Evolutionary conservation across 2,888 invertebrate genomes (phyloP).

Genomic region (Macrophya annulata): DNA sequence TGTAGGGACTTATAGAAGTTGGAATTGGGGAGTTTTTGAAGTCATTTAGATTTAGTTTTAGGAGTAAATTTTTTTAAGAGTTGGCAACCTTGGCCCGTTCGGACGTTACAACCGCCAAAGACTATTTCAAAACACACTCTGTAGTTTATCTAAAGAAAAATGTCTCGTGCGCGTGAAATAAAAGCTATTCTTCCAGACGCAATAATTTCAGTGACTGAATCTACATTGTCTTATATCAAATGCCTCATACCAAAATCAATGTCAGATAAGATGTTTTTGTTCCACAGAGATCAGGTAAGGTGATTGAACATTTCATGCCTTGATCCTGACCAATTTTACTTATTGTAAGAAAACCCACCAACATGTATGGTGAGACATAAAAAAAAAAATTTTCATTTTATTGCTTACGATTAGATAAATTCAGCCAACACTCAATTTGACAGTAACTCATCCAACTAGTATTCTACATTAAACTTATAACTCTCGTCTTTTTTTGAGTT

Average conservation of each 20-base stretch:
- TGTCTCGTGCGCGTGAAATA: not conserved
- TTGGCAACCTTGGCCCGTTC: too few species aligned
- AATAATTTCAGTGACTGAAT: not conserved
- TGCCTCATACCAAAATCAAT: conserved; percentile 9
- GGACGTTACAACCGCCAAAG: too few species aligned
- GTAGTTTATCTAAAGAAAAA: too few species aligned
- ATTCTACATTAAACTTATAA: not conserved
- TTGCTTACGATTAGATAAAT: not conserved
- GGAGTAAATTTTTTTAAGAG: too few species aligned
- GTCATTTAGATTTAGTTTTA: too few species aligned
- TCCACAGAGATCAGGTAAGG: conserved; percentile 21
- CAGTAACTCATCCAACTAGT: not conserved
- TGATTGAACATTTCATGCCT: not conserved
- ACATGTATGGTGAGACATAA: not conserved
- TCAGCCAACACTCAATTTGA: not conserved
- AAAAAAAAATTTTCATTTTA: not conserved
- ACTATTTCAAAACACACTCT: too few species aligned
- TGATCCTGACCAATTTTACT: not conserved
- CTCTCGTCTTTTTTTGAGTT: not conserved
- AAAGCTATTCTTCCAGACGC: not conserved
- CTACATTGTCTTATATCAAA: conserved; percentile 25
- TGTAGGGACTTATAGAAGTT: too few species aligned
- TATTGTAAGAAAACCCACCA: too few species aligned
- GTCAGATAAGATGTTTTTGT: not conserved
- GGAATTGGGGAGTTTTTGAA: too few species aligned